Base-by-base conservation (phyloP, 2,113 vertebrate species). In the Neogobius melanostomus region DNA sequence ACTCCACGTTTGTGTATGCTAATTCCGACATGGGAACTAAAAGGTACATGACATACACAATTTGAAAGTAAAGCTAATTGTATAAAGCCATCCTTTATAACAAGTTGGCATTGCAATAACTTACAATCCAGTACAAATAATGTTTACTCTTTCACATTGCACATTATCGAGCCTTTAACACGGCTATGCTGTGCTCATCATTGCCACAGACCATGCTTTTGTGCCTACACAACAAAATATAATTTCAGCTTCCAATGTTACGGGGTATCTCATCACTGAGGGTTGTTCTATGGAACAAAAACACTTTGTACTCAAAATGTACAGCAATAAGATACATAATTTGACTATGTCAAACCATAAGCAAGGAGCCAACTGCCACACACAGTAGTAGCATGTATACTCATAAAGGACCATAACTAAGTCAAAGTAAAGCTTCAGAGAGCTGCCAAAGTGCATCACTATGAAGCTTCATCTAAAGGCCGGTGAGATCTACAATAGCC, bases 401-500 rank as follows among this genome's bases (percentile, higher is more conserved):
- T 17, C 21, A 74, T 15, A 53, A 68, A 65, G 75, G 86, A 78
- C 76, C 67, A 69, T 16, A 44, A 64, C 2, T 64, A 61, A 83
- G 82, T 83, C 60, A 53, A 82, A 79, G 79, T 68, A 56, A 78
- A 82, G 83, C 79, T 56, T 57, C 77, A 68, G 68, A 72, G 82
- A 85, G 80, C 85, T 77, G 79, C 45, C 61, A 71, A 84, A 82
- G 28, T 11, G 52, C 28, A 50, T 46, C 65, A 42, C 73, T 62
- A 49, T 0, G 51, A 6, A 43, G 28, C 12, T 42, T 52, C 69
- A 0, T 10, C 87, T 94, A 98, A 72, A 99, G 96, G 80, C 97
- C 98, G 0, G 97, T 95, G 85, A 99, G 94, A 83, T 99, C 98
- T 82, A 99, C 98, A 1, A 98, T 98, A 64, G 95, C 96, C 90